Evolutionary conservation across 2,797 vertebrate genomes (phyloP), one percentile per base, ranked within the genome.

Genomic region (Mallotus villosus): DNA sequence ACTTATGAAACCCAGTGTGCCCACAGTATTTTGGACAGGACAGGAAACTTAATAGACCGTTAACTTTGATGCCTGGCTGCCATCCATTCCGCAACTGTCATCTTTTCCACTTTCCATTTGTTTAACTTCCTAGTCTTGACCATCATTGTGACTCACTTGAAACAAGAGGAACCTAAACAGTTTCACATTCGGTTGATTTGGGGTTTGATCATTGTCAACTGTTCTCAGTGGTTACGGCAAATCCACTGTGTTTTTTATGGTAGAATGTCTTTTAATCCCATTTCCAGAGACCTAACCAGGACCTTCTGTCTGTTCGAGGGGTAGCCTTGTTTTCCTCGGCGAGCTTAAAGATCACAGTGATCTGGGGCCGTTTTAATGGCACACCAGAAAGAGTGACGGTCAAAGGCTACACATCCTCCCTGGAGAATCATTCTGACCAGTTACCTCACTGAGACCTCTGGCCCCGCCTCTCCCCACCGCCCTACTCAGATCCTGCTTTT

Each of bases 271-370:
- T 82, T 84, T 88, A 86, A 88, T 90, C 77, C 87, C 78, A 87
- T 90, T 88, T 87, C 72, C 88, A 81, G 75, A 11, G 69, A 58
- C 5, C 55, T 84, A 91, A 87, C 17, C 74, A 79, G 87, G 81
- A 91, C 84, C 92, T 91, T 86, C 83, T 93, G 92, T 61, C 69
- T 78, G 82, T 83, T 90, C 82, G 70, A 61, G 83, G 85, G 76
- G 85, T 81, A 83, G 70, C 57, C 77, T 83, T 77, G 49, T 81
- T 34, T 85, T 85, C 73, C 29, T 76, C 71, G 75, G 68, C 81
- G 81, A 73, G 75, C 2, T 76, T 78, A 68, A 77, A 24, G 80
- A 90, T 88, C 86, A 71, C 79, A 78, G 80, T 72, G 1, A 34
- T 69, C 53, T 61, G 82, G 61, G 70, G 72, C 41, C 83, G 87